Percentiles rank a stretch among this genome's conserved stretches.
phyloP scores from a whole-genome alignment of 2,888 invertebrate species.

The Rhopalosiphum nymphaeae region DNA sequence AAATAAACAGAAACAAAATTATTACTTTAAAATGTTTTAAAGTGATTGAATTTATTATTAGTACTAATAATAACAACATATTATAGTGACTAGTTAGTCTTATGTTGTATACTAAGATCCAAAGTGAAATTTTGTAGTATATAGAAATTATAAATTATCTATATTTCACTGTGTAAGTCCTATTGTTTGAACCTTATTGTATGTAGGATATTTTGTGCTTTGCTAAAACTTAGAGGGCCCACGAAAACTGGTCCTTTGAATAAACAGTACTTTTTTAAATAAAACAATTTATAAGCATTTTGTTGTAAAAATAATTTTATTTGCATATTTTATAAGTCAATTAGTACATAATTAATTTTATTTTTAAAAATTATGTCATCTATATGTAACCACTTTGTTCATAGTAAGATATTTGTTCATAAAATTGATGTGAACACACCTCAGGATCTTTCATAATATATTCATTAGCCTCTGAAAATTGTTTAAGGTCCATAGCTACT shows the following conservation, averaged over 20 bases:
- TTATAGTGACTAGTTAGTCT: background rate
- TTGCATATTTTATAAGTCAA: background rate
- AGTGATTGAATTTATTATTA: background rate
- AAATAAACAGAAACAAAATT: background rate
- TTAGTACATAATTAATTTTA: background rate
- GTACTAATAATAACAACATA: background rate
- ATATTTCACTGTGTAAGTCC: background rate
- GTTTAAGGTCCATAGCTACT: background rate
- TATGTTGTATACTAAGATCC: background rate
- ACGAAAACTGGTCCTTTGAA: background rate
- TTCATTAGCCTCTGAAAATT: background rate
- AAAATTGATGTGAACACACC: background rate
- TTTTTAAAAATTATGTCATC: background rate
- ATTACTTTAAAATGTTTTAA: background rate
- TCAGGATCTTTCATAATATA: background rate
- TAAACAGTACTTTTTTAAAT: background rate
- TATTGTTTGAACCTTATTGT: background rate
- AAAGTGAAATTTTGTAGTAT: background rate
- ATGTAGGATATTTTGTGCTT: background rate
- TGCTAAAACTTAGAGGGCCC: background rate
- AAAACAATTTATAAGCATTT: no score
- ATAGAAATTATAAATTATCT: background rate
- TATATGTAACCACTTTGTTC: background rate
- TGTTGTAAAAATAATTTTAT: background rate
- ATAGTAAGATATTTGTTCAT: background rate